A percentile compares a stretch with the other conserved stretches of the same genome.
These are phyloP conservation scores for Hyperoplus lanceolatus DNA, from an alignment of 2,797 vertebrate species.

Conservation along the genomic window DNA sequence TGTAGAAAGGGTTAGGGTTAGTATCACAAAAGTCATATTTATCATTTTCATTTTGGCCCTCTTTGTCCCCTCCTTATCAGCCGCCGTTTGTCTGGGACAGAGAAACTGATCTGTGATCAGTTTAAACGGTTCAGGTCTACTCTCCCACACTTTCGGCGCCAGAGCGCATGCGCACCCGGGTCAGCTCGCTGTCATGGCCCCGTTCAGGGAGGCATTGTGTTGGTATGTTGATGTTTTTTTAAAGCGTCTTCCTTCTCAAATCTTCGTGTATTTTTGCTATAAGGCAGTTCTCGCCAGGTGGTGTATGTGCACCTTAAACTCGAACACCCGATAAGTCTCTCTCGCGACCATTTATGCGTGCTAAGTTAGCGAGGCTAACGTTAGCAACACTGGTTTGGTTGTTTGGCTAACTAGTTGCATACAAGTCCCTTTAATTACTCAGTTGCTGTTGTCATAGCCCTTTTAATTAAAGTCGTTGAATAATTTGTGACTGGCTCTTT, in stretches of 20 bases:
- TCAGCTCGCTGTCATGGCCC: slow-evolving; percentile 59
- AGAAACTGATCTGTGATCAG: slow-evolving; percentile 32
- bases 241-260: neutral
- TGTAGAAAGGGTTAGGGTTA: neutral
- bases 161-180: slow-evolving; percentile 59
- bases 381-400: slow-evolving; percentile 45
- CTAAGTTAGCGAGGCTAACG: slow-evolving; percentile 50
- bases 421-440: neutral
- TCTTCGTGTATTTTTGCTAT: rapidly evolving
- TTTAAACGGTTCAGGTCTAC: neutral
- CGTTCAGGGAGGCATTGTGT: slow-evolving; percentile 58
- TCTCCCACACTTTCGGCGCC: rapidly evolving
- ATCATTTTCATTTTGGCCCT: neutral
- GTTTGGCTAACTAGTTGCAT: slow-evolving; percentile 12
- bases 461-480: rapidly evolving
- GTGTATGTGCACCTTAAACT: rapidly evolving
- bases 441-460: neutral
- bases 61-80: neutral
- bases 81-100: neutral
- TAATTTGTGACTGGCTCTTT: rapidly evolving
- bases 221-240: slow-evolving; percentile 65
- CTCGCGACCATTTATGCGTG: neutral
- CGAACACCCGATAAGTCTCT: rapidly evolving
- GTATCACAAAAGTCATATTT: neutral
- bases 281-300: rapidly evolving